These are phyloP conservation scores for Syngnathus typhle DNA, from an alignment of 2,113 vertebrate species.

Conservation along the genomic window DNA sequence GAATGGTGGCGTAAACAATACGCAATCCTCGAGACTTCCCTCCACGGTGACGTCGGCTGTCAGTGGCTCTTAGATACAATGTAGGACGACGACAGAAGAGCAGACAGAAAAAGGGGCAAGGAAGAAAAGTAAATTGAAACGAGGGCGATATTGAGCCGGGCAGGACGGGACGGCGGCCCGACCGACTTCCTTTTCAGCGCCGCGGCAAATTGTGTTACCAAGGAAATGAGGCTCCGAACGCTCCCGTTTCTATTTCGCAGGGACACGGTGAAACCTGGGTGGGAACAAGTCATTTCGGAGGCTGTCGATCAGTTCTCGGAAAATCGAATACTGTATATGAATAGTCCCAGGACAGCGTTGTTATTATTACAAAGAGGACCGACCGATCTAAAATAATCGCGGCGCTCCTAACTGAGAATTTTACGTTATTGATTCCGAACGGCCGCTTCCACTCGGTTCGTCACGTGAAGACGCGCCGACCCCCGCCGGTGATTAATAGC, in stretches of 20 bases:
- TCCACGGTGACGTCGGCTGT: constrained; percentile 23
- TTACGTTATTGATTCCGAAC: too few species aligned
- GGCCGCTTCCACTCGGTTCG: too few species aligned
- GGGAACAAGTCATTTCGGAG: too few species aligned
- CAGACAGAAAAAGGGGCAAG: constrained; percentile 15
- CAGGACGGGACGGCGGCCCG: constrained; percentile 14
- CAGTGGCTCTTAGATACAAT: constrained; percentile 38
- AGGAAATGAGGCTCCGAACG: constrained; percentile 37
- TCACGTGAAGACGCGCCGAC: too few species aligned
- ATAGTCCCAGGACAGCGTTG: too few species aligned
- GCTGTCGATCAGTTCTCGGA: too few species aligned
- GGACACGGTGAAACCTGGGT: neutral
- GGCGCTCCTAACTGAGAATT: too few species aligned
- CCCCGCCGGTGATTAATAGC: too few species aligned
- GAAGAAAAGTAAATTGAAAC: constrained; percentile 12
- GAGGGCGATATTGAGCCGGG: neutral
- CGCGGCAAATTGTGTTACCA: constrained; percentile 19
- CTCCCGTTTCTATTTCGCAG: constrained; percentile 21
- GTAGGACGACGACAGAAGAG: constrained; percentile 27
- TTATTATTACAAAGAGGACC: too few species aligned
- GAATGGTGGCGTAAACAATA: constrained; percentile 29
- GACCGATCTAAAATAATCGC: too few species aligned
- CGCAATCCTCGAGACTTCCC: constrained; percentile 35
- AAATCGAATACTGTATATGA: too few species aligned
- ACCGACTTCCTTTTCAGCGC: constrained; percentile 26